These are phyloP conservation scores for Vesta saturnalis DNA, from an alignment of 2,888 invertebrate species.

Conservation along the genomic window DNA sequence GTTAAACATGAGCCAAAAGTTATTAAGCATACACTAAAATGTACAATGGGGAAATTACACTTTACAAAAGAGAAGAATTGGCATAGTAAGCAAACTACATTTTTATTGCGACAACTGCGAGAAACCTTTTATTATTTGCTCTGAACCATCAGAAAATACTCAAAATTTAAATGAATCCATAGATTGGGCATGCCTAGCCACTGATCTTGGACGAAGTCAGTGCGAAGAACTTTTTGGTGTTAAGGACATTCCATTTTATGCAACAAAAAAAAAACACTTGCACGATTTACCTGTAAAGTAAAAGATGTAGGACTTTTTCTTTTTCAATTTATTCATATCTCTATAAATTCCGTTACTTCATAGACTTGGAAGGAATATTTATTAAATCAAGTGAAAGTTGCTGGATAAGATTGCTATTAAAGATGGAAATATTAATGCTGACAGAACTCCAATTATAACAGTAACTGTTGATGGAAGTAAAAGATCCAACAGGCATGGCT, in stretches of 20 bases:
- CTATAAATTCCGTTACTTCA: background rate
- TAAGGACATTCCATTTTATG: background rate
- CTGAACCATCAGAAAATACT: background rate
- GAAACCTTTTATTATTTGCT: background rate
- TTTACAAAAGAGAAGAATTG: slow-evolving; percentile 31
- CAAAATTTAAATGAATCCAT: background rate
- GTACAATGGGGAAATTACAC: slow-evolving; percentile 31
- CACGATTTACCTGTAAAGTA: background rate
- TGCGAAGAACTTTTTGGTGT: slow-evolving; percentile 1
- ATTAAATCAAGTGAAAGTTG: background rate
- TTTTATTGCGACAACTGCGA: slow-evolving; percentile 12
- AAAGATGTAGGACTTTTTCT: background rate
- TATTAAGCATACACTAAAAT: background rate
- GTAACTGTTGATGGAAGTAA: slow-evolving; percentile 1
- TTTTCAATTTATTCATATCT: background rate
- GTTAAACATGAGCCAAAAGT: slow-evolving; percentile 1
- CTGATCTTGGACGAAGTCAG: slow-evolving; percentile 9
- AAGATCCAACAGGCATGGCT: background rate
- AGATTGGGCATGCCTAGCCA: background rate
- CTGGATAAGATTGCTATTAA: background rate
- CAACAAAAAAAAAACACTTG: background rate
- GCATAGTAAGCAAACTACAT: background rate
- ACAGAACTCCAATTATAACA: background rate
- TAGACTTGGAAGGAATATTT: background rate
- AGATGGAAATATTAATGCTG: background rate